Percentiles rank a stretch among this genome's conserved stretches.
Evolutionary conservation across 2,888 invertebrate species (phyloP).

Genomic region (Orchesella flavescens): DNA sequence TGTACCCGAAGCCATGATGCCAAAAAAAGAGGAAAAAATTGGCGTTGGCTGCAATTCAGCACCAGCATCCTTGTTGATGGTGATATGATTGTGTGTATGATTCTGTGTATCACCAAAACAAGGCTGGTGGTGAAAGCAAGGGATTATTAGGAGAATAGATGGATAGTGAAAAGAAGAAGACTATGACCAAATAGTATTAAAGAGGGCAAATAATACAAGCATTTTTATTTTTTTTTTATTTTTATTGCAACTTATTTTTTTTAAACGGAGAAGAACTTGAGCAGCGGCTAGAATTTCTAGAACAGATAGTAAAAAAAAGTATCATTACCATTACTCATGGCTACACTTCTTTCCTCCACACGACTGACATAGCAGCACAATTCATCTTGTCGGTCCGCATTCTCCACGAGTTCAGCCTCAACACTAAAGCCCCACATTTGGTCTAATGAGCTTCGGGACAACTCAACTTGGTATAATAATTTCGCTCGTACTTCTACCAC

Average conservation of each 20-base stretch:
- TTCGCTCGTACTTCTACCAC: conserved; percentile 97
- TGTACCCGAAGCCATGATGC: too few species aligned
- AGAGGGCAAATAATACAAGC: not conserved
- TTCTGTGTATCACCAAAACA: not conserved
- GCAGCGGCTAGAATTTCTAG: not conserved
- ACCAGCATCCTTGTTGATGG: too few species aligned
- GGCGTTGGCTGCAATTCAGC: too few species aligned
- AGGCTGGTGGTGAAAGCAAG: conserved; percentile 38
- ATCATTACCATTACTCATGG: conserved; percentile 90
- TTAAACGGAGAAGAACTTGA: not conserved
- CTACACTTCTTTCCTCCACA: conserved; percentile 95
- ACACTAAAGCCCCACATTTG: conserved; percentile 99
- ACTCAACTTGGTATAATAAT: conserved; percentile 95
- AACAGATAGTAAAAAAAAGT: conserved; percentile 20
- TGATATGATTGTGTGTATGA: too few species aligned
- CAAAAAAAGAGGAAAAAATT: too few species aligned
- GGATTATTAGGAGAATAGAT: conserved; percentile 28
- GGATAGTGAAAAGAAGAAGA: conserved; percentile 11
- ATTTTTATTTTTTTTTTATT: conserved; percentile 20
- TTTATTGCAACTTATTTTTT: conserved; percentile 18
- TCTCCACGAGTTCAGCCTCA: conserved; percentile 96
- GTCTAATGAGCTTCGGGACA: conserved; percentile 90
- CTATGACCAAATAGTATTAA: not conserved
- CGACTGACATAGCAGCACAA: conserved; percentile 97
- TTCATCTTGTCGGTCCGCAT: conserved; percentile 95